Evolutionary conservation across 2,888 invertebrate genomes (phyloP).

Genomic region (Aricia artaxerxes): DNA sequence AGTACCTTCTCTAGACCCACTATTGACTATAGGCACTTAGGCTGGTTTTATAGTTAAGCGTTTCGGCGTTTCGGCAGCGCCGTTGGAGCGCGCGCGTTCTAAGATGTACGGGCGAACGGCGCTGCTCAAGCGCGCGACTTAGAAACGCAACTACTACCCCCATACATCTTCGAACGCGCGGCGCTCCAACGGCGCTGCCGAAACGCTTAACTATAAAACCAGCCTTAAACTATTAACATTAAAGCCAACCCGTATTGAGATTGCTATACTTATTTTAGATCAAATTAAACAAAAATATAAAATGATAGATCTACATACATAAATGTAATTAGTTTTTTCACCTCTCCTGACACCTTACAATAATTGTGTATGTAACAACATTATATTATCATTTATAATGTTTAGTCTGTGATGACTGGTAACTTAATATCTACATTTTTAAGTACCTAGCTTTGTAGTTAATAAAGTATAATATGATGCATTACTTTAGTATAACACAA

Average conservation of each 20-base stretch:
- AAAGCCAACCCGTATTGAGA: neutral
- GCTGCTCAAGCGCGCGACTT: no score
- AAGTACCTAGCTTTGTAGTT: neutral
- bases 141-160: no score
- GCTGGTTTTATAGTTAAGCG: no score
- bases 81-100: no score
- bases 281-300: neutral
- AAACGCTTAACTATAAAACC: no score
- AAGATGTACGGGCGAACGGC: no score
- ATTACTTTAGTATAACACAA: conserved; percentile 59
- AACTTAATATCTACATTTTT: neutral
- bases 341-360: no score
- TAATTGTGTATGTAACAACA: neutral
- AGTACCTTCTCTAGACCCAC: neutral
- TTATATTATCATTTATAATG: neutral
- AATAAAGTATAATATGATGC: neutral
- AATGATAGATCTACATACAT: neutral
- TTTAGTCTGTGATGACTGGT: neutral
- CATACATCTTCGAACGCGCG: no score
- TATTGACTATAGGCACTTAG: neutral
- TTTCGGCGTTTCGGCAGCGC: no score
- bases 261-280: neutral
- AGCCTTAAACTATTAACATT: neutral
- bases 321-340: no score
- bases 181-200: no score